Percentiles rank a stretch among this genome's conserved stretches.
Conservation (phyloP, 2,113 vertebrate species). For the Lophotis ruficrista region DNA sequence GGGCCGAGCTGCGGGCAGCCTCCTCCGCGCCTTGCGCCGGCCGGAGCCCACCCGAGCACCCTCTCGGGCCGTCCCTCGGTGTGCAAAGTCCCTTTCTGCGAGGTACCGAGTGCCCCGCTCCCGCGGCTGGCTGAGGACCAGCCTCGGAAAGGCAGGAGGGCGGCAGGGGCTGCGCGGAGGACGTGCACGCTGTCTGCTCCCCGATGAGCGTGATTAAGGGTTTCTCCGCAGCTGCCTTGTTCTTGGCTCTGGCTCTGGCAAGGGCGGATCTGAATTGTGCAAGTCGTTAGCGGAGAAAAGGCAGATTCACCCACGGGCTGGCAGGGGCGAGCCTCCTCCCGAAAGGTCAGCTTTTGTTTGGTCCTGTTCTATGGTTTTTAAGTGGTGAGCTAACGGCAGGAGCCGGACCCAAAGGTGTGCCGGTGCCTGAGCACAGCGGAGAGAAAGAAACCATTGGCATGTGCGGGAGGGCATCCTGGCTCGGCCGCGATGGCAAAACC, state of each 20-base stretch:
- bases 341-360: too few relatives aligned
- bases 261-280: background rate
- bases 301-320: background rate
- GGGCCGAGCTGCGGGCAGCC: background rate
- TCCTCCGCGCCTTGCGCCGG: background rate
- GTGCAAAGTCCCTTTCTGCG: background rate
- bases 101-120: background rate
- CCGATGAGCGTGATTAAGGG: background rate
- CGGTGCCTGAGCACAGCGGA: background rate
- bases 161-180: background rate
- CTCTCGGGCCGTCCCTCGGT: too few relatives aligned
- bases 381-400: background rate
- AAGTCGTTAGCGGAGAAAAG: background rate
- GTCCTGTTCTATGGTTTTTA: background rate
- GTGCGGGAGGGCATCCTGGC: background rate
- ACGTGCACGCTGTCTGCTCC: background rate
- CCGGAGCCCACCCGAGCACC: background rate
- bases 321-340: background rate
- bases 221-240: background rate
- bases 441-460: rapidly evolving
- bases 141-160: background rate
- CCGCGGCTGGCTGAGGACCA: background rate
- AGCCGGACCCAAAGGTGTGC: background rate
- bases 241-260: background rate
- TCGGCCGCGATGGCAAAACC: background rate